A percentile compares a stretch with the other conserved stretches of the same genome.
Conservation (phyloP, 2,113 vertebrate genomes). For the Myodes glareolus region DNA sequence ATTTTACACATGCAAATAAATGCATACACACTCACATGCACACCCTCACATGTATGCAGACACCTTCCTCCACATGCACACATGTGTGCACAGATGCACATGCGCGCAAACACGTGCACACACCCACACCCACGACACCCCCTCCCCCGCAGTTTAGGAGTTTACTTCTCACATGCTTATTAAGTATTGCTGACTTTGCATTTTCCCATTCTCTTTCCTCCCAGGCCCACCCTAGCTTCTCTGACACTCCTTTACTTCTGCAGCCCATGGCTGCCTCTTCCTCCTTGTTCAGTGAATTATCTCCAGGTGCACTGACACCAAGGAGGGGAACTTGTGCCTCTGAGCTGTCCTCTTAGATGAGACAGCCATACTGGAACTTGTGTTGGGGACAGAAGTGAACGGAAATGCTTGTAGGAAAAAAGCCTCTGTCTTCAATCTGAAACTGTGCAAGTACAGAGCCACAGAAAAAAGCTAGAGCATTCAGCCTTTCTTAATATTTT, state of each 20-base stretch:
- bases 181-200: neutral
- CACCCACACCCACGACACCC: too few relatives aligned
- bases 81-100: too few relatives aligned
- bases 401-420: neutral
- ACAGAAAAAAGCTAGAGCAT: neutral
- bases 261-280: neutral
- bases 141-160: neutral
- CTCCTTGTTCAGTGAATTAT: conserved; percentile 40
- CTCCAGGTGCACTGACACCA: conserved; percentile 25
- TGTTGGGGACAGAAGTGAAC: neutral
- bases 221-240: neutral
- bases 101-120: too few relatives aligned
- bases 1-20: neutral
- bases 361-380: neutral
- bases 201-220: neutral
- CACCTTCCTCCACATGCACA: neutral
- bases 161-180: neutral
- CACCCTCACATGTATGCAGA: neutral
- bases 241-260: conserved; percentile 37
- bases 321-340: conserved; percentile 51
- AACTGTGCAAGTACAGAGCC: neutral
- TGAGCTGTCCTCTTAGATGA: conserved; percentile 23
- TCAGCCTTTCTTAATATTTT: conserved; percentile 1
- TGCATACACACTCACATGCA: neutral
- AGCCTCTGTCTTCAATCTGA: neutral